Percentiles rank a stretch among this genome's conserved stretches.
Evolutionary conservation across 2,113 vertebrate species (phyloP).

Genomic region (Ceratotherium simum): DNA sequence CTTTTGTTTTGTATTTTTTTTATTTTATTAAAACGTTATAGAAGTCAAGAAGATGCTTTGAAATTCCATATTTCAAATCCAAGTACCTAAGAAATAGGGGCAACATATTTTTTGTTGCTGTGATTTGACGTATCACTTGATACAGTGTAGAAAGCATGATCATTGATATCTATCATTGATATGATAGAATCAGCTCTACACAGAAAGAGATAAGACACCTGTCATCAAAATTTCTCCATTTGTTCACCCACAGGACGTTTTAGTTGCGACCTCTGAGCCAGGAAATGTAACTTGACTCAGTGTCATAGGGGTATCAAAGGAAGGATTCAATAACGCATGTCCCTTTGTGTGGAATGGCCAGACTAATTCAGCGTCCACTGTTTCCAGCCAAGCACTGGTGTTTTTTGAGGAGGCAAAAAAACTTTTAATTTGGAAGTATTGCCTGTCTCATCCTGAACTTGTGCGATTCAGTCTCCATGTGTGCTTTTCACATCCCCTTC

Average conservation of each 20-base stretch:
- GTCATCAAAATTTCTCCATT: not conserved
- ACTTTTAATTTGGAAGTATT: not conserved
- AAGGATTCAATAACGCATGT: accelerated
- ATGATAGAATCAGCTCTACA: not conserved
- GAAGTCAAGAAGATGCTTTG: not conserved
- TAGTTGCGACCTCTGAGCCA: not conserved
- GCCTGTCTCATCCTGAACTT: not conserved
- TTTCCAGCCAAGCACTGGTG: not conserved
- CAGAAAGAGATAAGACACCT: not conserved
- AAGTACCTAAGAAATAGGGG: not conserved
- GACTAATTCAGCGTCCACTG: not conserved
- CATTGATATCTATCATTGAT: not conserved
- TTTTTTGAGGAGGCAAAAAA: not conserved
- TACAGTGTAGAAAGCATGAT: not conserved
- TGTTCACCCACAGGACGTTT: not conserved
- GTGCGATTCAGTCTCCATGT: not conserved
- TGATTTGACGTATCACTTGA: not conserved
- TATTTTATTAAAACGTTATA: not conserved
- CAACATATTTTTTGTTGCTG: not conserved
- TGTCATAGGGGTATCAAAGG: not conserved
- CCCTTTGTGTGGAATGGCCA: not conserved
- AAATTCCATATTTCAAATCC: not conserved
- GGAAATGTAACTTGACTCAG: not conserved
- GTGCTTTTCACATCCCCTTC: not conserved
- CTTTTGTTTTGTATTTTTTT: not conserved